These are phyloP conservation scores for Heteractis magnifica DNA, from an alignment of 92 coral and sea anemone species.

Conservation along the genomic window DNA sequence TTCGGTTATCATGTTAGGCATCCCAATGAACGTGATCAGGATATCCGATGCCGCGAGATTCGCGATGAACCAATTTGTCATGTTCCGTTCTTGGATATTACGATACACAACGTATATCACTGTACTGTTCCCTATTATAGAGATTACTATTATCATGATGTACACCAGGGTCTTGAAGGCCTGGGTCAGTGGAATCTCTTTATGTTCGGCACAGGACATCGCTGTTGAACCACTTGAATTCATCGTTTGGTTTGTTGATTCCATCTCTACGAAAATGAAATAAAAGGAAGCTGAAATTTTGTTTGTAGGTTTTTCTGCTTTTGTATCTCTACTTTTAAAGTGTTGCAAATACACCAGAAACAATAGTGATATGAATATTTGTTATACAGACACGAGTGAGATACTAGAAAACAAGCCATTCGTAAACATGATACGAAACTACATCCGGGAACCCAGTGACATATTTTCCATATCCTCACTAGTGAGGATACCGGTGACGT, in stretches of 20 bases:
- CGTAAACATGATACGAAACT: too few species aligned
- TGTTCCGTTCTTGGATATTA: conserved; percentile 38
- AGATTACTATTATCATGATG: conserved; percentile 33
- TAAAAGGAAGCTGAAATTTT: not conserved
- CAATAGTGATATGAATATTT: too few species aligned
- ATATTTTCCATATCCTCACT: too few species aligned
- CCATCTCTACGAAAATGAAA: conserved; percentile 7
- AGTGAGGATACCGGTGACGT: too few species aligned
- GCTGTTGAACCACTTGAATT: conserved; percentile 17
- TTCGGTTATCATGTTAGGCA: conserved; percentile 64
- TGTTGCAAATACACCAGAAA: too few species aligned
- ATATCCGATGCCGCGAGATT: conserved; percentile 67
- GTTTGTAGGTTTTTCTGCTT: too few species aligned
- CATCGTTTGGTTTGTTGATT: not conserved
- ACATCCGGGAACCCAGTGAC: too few species aligned
- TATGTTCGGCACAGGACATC: conserved; percentile 22
- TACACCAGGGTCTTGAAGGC: conserved; percentile 49
- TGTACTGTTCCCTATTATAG: conserved; percentile 54
- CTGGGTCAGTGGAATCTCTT: conserved; percentile 45
- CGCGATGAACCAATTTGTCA: conserved; percentile 55
- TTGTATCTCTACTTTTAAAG: too few species aligned
- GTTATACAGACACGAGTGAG: too few species aligned
- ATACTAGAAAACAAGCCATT: too few species aligned
- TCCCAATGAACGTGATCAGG: conserved; percentile 44
- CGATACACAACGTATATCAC: conserved; percentile 53